Conservation (phyloP, 2,797 vertebrate species). For the Picus viridis region DNA sequence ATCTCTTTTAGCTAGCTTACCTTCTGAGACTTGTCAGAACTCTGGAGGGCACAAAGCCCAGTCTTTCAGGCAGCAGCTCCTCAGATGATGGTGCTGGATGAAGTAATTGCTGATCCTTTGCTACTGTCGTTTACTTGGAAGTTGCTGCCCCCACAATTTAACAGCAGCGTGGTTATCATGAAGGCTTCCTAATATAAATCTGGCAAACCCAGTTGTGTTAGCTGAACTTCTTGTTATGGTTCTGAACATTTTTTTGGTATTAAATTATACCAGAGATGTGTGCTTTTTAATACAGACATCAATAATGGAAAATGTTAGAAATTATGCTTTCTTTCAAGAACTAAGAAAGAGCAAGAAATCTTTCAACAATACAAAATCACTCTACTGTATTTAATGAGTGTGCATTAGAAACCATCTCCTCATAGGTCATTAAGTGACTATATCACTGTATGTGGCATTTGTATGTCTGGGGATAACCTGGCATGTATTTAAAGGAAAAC, state of each 20-base stretch:
- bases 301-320: not conserved
- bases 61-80: not conserved
- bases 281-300: not conserved
- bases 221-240: not conserved
- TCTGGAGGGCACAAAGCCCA: not conserved
- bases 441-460: not conserved
- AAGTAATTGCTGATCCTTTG: not conserved
- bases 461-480: not conserved
- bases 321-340: not conserved
- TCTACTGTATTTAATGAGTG: not conserved
- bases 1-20: not conserved
- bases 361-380: not conserved
- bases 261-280: not conserved
- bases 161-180: not conserved
- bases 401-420: not conserved
- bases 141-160: not conserved
- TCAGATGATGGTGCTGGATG: not conserved
- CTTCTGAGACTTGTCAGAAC: constrained; percentile 30
- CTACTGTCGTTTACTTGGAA: not conserved
- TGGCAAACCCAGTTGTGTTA: not conserved
- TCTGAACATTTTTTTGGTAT: not conserved
- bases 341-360: not conserved
- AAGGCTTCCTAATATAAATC: not conserved
- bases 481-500: not conserved
- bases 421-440: rapidly evolving